Conservation (phyloP, 2,113 vertebrate genomes). For the Dasyprocta punctata region DNA sequence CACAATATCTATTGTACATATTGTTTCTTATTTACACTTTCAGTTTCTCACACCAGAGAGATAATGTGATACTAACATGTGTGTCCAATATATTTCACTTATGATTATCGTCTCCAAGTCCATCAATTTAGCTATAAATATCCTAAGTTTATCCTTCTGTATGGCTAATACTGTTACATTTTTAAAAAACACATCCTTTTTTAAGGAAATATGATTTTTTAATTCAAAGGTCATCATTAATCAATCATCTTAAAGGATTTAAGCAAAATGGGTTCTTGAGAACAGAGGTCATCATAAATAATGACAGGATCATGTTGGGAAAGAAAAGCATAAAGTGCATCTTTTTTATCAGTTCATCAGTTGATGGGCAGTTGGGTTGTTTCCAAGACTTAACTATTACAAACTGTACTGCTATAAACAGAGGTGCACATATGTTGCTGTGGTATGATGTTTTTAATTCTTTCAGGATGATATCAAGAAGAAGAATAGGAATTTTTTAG, state of each 20-base stretch:
- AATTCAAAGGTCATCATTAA: constrained; percentile 60
- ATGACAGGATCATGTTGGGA: background rate
- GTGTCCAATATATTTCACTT: background rate
- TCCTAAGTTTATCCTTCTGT: background rate
- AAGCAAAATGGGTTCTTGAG: background rate
- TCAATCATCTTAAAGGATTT: constrained; percentile 54
- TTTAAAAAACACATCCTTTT: background rate
- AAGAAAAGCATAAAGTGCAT: background rate
- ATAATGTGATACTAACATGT: background rate
- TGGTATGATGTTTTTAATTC: background rate
- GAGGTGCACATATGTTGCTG: background rate
- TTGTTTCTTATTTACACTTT: background rate
- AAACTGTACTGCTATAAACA: background rate
- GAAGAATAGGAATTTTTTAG: background rate
- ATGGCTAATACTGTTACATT: too few relatives aligned
- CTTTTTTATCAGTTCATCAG: background rate
- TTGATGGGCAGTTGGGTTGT: background rate
- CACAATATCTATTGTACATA: background rate
- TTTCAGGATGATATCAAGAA: background rate
- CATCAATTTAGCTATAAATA: background rate
- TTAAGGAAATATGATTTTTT: constrained; percentile 46
- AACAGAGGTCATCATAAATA: background rate
- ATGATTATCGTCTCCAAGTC: background rate
- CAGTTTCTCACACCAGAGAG: background rate
- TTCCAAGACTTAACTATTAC: background rate